A percentile compares a stretch with the other conserved stretches of the same genome.
phyloP scores from a whole-genome alignment of 2,888 invertebrate species.

The Himalopsyche japonica region DNA sequence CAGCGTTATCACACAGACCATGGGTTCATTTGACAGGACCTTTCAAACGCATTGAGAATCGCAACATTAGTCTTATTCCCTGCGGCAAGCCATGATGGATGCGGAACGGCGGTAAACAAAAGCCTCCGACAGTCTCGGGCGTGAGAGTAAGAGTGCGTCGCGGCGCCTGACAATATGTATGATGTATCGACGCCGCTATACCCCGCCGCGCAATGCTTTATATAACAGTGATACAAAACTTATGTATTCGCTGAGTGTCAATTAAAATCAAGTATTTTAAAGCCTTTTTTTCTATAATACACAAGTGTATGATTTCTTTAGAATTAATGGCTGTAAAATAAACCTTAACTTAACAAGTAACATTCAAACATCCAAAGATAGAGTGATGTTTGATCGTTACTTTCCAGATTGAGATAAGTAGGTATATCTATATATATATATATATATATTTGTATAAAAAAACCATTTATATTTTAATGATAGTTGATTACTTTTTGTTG shows the following conservation, averaged over 20 bases:
- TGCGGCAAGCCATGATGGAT: constrained; percentile 30
- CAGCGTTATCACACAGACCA: not conserved
- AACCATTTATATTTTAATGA: no score
- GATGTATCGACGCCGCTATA: not conserved
- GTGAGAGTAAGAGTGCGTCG: constrained; percentile 1
- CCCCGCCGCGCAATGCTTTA: not conserved
- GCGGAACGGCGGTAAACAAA: constrained; percentile 28
- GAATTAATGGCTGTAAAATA: no score
- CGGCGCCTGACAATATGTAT: not conserved
- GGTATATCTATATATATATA: no score
- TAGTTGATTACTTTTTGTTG: no score
- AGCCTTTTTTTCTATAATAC: no score
- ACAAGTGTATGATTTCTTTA: no score
- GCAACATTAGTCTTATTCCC: constrained; percentile 17
- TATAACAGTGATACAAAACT: not conserved
- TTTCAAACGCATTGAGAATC: not conserved
- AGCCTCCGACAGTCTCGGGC: constrained; percentile 18
- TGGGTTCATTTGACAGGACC: not conserved
- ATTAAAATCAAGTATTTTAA: no score
- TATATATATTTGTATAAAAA: no score
- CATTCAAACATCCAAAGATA: no score
- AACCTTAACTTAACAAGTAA: no score
- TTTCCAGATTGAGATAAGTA: no score
- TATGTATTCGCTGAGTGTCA: not conserved
- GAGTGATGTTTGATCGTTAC: no score